Evolutionary conservation across 1,140 invertebrate genomes (phyloP), one percentile per base, ranked within the genome.

Genomic region (Scaptomyza hsui): DNA sequence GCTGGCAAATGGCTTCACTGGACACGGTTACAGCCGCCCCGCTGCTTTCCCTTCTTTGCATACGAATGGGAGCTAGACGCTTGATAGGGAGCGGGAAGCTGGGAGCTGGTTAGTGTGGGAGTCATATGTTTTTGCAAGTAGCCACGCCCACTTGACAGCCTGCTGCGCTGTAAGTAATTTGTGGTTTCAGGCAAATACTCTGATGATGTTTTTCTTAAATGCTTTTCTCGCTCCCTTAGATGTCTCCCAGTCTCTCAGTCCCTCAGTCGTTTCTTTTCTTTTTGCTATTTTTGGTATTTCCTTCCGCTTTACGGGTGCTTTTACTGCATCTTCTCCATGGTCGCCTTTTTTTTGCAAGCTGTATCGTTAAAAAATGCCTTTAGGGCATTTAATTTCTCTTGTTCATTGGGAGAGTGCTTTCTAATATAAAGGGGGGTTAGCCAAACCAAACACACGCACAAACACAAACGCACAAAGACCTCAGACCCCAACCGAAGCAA

Each of bases 141-240:
- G 55, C 67, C 65, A 80, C 81, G 64, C 81, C 81, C 81, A 3
- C 5, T 26, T 26, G 24, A 26, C 24, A 26, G 24, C 81, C 74
- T 78, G 81, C 81, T 78, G 81, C 79, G 82, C 82, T 86, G 82
- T 88, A 88, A 88, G 82, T 88, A 88, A 88, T 88, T 88, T 88
- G 82, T 88, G 82, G 82, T 88, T 88, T 88, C 82, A 82, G 82
- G 82, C 82, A 88, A 88, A 88, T 88, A 82, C 75, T 82, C 70
- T 78, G 82, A 88, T 88, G 82, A 88, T 88, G 82, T 88, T 88
- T 88, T 88, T 88, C 82, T 88, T 88, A 88, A 88, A 88, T 88
- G 82, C 86, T 82, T 86, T 86, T 81, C 75, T 77, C 82, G 63
- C 75, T 68, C 51, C 48, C 59, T 37, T 44, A 7, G 10, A 15